Evolutionary conservation across 2,888 invertebrate genomes (phyloP).

Genomic region (Chrysomela aeneicollis): DNA sequence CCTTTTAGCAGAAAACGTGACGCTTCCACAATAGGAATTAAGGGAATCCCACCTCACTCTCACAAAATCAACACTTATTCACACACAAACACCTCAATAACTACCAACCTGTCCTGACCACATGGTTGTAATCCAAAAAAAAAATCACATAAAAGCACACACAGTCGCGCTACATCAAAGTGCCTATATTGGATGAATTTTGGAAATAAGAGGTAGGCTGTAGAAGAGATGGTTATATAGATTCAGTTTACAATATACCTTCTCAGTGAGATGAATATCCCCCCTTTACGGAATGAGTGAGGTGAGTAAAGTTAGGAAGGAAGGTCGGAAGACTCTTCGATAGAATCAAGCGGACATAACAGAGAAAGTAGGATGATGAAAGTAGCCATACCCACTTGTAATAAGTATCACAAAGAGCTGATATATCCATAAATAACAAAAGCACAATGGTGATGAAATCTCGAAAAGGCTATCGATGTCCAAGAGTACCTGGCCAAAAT

Average conservation of each 20-base stretch:
- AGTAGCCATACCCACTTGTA: slow-evolving; percentile 53
- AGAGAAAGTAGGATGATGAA: slow-evolving; percentile 56
- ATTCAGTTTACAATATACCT: slow-evolving; percentile 48
- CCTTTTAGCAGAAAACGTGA: background rate
- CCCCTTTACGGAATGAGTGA: slow-evolving; percentile 37
- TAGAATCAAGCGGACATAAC: slow-evolving; percentile 51
- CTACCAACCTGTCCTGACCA: slow-evolving; percentile 50
- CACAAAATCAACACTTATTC: slow-evolving; percentile 12
- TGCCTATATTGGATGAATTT: slow-evolving; percentile 46
- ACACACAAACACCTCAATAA: background rate
- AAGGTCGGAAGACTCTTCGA: slow-evolving; percentile 45
- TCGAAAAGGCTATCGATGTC: slow-evolving; percentile 15
- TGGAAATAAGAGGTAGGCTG: slow-evolving; percentile 47
- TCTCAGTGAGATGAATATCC: slow-evolving; percentile 39
- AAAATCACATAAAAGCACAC: slow-evolving; percentile 43
- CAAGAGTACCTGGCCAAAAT: slow-evolving; percentile 7
- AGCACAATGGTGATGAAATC: slow-evolving; percentile 19
- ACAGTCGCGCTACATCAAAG: slow-evolving; percentile 47
- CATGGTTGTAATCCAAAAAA: slow-evolving; percentile 50
- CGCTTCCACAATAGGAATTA: background rate
- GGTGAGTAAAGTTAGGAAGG: slow-evolving; percentile 45
- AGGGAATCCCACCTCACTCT: slow-evolving; percentile 1
- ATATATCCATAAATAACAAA: slow-evolving; percentile 50
- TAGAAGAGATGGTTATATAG: slow-evolving; percentile 49
- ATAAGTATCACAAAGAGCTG: slow-evolving; percentile 52